A percentile compares a stretch with the other conserved stretches of the same genome.
phyloP scores from a whole-genome alignment of 2,113 vertebrate genomes.

The Tachysurus vachellii region DNA sequence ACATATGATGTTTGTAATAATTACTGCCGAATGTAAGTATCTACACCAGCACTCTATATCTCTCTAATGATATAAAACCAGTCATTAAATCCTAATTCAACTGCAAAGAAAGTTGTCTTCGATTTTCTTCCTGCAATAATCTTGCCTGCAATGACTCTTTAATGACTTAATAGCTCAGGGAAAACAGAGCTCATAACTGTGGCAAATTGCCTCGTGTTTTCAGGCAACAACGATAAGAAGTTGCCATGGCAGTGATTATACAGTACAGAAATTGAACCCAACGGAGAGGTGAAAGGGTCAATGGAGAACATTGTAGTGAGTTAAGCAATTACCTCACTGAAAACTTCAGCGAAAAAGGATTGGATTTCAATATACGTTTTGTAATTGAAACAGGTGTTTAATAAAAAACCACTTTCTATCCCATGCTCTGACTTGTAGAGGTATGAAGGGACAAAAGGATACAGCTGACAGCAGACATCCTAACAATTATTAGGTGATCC shows the following conservation, averaged over 20 bases:
- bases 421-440: neutral
- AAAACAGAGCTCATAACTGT: constrained; percentile 32
- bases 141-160: constrained; percentile 4
- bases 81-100: constrained; percentile 12
- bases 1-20: neutral
- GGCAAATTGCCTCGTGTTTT: constrained; percentile 34
- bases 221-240: constrained; percentile 23
- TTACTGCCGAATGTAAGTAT: neutral
- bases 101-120: neutral
- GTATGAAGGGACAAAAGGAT: neutral
- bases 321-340: neutral
- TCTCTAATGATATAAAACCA: constrained; percentile 22
- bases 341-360: neutral
- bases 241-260: constrained; percentile 25
- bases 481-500: neutral
- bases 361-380: neutral
- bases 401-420: neutral
- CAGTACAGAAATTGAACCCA: neutral
- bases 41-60: neutral
- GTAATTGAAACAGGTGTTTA: neutral
- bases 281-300: neutral
- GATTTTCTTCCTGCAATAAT: constrained; percentile 11
- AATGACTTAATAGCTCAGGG: constrained; percentile 30
- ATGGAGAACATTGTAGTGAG: neutral
- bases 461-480: neutral